Percentiles rank a stretch among this genome's conserved stretches.
These are phyloP conservation scores for Lysiphlebus fabarum DNA, from an alignment of 1,140 invertebrate genomes.

Conservation along the genomic window DNA sequence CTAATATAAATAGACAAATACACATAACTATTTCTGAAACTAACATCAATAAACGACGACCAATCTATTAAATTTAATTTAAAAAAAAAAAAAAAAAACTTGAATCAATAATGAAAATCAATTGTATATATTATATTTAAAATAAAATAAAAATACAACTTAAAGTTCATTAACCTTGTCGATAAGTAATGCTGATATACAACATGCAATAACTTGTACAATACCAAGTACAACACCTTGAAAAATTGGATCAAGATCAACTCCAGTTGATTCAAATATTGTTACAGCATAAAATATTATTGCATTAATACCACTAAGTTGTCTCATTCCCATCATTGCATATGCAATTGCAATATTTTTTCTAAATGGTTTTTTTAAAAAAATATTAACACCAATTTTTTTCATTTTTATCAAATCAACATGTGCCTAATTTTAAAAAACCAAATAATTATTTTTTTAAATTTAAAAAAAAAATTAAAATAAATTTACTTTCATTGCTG, in stretches of 20 bases:
- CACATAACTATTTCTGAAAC: constrained; percentile 65
- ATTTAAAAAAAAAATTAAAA: constrained; percentile 14
- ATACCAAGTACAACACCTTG: constrained; percentile 66
- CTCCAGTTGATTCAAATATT: constrained; percentile 57
- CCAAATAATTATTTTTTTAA: constrained; percentile 16
- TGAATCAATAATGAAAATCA: too few species aligned
- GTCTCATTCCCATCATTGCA: constrained; percentile 60
- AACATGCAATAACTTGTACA: constrained; percentile 69
- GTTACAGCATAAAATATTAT: constrained; percentile 60
- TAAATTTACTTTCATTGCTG: constrained; percentile 40
- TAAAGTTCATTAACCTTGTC: constrained; percentile 54
- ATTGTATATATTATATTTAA: too few species aligned
- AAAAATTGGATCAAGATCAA: constrained; percentile 44
- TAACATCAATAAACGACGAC: constrained; percentile 67
- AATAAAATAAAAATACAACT: too few species aligned
- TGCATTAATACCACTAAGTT: constrained; percentile 61
- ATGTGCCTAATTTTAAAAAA: constrained; percentile 22
- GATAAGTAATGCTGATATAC: constrained; percentile 64
- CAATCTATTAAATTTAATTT: constrained; percentile 43
- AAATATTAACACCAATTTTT: constrained; percentile 3
- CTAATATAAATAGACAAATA: constrained; percentile 61
- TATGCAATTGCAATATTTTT: constrained; percentile 33
- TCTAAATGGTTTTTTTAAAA: constrained; percentile 27
- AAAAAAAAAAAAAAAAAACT: neutral
- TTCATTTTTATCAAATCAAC: constrained; percentile 3